These are phyloP conservation scores for Ceratosolen solmsi DNA, from an alignment of 1,140 invertebrate genomes.

Conservation along the genomic window DNA sequence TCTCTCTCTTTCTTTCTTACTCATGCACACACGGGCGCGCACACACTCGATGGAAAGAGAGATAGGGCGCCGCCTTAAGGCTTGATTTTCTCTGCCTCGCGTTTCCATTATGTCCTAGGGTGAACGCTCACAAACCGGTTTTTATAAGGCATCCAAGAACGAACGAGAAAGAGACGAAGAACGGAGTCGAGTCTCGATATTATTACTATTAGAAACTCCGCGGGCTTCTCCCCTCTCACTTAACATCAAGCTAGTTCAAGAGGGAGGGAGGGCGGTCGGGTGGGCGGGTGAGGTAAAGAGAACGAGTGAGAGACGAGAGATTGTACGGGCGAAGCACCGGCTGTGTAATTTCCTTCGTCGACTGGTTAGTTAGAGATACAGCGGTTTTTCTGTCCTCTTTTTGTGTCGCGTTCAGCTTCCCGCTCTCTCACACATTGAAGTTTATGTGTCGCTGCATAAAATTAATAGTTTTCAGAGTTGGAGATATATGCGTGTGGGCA, in stretches of 20 bases:
- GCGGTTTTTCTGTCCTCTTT: conserved; percentile 31
- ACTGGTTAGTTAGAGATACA: conserved; percentile 31
- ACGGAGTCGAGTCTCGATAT: neutral
- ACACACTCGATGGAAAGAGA: neutral
- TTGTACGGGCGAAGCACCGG: conserved; percentile 26
- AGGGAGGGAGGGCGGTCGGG: neutral
- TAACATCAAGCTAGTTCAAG: neutral
- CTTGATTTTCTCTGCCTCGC: conserved; percentile 40
- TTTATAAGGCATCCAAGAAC: conserved; percentile 8
- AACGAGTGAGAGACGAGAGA: neutral
- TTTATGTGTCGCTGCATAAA: conserved; percentile 10
- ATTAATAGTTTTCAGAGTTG: conserved; percentile 38
- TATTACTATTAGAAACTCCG: conserved; percentile 45
- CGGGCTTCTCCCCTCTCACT: neutral
- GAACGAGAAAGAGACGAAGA: neutral
- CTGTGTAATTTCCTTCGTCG: conserved; percentile 40
- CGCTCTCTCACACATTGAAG: neutral
- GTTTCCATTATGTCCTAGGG: conserved; percentile 36
- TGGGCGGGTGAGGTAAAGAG: neutral
- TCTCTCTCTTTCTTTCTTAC: too few relatives aligned
- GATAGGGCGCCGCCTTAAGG: neutral
- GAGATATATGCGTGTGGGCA: neutral
- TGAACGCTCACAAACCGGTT: conserved; percentile 43
- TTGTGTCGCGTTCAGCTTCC: conserved; percentile 13
- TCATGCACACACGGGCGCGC: too few relatives aligned